A percentile compares a stretch with the other conserved stretches of the same genome.
Conservation (phyloP, 2,797 vertebrate genomes). For the Garrulus glandarius region DNA sequence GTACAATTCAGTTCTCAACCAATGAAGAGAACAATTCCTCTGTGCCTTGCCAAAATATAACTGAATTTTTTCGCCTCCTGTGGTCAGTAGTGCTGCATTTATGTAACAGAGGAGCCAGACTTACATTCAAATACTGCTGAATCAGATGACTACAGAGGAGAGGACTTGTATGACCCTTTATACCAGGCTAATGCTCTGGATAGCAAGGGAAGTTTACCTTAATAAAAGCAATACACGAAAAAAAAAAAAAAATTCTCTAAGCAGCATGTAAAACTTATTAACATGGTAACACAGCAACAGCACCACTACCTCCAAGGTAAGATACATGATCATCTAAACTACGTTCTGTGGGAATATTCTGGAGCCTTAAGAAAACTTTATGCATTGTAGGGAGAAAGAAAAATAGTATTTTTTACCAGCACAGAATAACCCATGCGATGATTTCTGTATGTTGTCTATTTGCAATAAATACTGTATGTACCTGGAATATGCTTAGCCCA, state of each 20-base stretch:
- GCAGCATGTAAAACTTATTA: neutral
- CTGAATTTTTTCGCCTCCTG: neutral
- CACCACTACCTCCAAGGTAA: neutral
- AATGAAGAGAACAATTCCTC: neutral
- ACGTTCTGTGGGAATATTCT: neutral
- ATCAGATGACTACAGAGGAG: neutral
- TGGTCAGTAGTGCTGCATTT: neutral
- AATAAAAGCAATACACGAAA: neutral
- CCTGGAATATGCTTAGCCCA: constrained; percentile 99
- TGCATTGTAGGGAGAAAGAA: neutral
- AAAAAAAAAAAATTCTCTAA: neutral
- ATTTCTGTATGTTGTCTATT: neutral
- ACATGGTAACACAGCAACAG: neutral
- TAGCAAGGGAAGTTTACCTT: neutral
- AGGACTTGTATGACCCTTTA: neutral
- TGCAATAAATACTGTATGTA: constrained; percentile 62
- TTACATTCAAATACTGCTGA: neutral
- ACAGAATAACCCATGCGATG: accelerated
- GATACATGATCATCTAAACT: neutral
- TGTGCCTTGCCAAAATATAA: neutral
- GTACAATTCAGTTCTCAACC: neutral
- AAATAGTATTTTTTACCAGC: neutral
- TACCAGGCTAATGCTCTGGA: neutral
- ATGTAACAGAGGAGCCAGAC: neutral
- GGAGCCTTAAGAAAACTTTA: neutral